These are phyloP conservation scores for Aplochiton taeniatus DNA, from an alignment of 2,797 vertebrate genomes.

Conservation along the genomic window DNA sequence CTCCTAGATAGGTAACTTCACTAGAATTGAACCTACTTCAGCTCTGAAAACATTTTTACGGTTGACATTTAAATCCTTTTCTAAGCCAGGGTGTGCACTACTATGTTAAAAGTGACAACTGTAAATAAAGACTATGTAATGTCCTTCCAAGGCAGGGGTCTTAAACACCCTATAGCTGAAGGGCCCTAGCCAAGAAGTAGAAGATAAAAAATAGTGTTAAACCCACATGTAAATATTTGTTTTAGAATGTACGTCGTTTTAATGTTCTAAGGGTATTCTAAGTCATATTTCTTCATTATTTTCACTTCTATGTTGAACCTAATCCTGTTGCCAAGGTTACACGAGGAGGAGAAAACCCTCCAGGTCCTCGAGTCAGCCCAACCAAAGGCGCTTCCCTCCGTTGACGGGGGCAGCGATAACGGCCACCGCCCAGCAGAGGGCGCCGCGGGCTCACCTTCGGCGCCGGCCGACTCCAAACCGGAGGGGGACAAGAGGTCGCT, in stretches of 20 bases:
- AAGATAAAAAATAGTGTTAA: no score
- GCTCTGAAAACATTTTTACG: no score
- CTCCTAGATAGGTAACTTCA: conserved; percentile 89
- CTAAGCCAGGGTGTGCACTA: background rate
- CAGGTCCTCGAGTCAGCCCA: conserved; percentile 73
- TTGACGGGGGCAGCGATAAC: conserved; percentile 38
- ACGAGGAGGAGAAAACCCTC: conserved; percentile 94
- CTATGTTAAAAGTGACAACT: no score
- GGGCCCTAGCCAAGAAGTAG: no score
- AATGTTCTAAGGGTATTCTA: no score
- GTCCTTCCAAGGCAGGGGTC: background rate
- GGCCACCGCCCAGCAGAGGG: conserved; percentile 53
- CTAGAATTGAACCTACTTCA: no score
- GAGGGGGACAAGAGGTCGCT: conserved; percentile 79
- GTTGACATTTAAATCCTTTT: no score
- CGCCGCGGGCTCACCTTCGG: conserved; percentile 25
- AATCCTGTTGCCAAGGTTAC: conserved; percentile 78
- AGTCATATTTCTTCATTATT: conserved; percentile 5
- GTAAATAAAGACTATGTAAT: background rate
- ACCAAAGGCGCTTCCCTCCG: conserved; percentile 41
- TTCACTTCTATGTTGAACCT: background rate
- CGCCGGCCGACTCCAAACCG: conserved; percentile 33
- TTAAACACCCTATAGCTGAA: no score
- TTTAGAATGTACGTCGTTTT: no score
- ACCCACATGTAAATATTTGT: no score